These are phyloP conservation scores for Dicranocentrus wangi DNA, from an alignment of 2,888 invertebrate genomes.

Conservation along the genomic window DNA sequence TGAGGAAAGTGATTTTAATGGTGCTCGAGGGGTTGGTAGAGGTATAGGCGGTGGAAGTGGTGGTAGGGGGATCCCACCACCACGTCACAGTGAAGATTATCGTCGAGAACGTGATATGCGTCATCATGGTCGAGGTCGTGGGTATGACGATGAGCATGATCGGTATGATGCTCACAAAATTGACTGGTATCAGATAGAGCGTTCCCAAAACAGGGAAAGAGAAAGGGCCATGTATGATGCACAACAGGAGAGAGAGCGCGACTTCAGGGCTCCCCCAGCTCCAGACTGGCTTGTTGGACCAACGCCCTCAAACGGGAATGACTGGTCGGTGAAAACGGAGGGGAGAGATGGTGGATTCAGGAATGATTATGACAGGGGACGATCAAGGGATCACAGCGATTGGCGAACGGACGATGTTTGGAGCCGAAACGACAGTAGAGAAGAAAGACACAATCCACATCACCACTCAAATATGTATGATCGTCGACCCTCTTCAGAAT, in stretches of 20 bases:
- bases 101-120: slow-evolving; percentile 23
- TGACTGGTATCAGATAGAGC: slow-evolving; percentile 8
- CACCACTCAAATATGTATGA: slow-evolving; percentile 24
- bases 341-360: slow-evolving; percentile 30
- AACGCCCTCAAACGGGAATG: slow-evolving; percentile 38
- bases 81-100: slow-evolving; percentile 45
- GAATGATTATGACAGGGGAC: slow-evolving; percentile 26
- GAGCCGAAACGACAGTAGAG: slow-evolving; percentile 32
- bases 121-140: slow-evolving; percentile 24
- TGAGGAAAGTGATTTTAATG: slow-evolving; percentile 40
- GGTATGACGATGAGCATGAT: slow-evolving; percentile 48
- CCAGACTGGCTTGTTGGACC: slow-evolving; percentile 39
- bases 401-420: slow-evolving; percentile 12
- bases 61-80: slow-evolving; percentile 2
- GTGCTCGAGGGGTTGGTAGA: slow-evolving; percentile 37
- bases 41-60: slow-evolving; percentile 10
- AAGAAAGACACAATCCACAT: slow-evolving; percentile 32
- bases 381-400: slow-evolving; percentile 6
- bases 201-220: slow-evolving; percentile 32
- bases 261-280: neutral
- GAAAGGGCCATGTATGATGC: neutral
- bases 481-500: slow-evolving; percentile 36
- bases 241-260: slow-evolving; percentile 10
- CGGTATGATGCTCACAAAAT: slow-evolving; percentile 1
- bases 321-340: neutral